Evolutionary conservation across 2,888 invertebrate genomes (phyloP).

Genomic region (Eupithecia insigniata): DNA sequence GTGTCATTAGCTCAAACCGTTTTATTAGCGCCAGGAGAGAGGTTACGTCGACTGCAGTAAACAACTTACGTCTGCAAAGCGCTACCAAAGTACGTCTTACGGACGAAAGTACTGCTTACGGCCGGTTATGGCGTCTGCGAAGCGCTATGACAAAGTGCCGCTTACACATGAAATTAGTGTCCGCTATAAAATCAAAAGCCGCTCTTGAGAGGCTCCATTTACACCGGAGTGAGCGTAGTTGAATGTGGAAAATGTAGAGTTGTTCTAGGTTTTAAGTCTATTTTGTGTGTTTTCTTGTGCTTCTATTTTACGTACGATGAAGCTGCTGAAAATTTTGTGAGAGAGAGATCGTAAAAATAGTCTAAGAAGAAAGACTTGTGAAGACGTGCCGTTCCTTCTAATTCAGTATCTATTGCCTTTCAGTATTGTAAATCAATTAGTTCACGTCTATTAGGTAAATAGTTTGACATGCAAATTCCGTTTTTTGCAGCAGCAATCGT

Average conservation of each 20-base stretch:
- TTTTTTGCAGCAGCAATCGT: background rate
- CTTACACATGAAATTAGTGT: constrained; percentile 66
- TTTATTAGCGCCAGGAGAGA: constrained; percentile 10
- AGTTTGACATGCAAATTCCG: background rate
- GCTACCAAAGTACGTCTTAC: constrained; percentile 46
- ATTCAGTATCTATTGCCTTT: too few relatives aligned
- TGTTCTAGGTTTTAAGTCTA: background rate
- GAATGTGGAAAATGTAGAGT: background rate
- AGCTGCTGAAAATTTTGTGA: background rate
- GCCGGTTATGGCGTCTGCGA: constrained; percentile 30
- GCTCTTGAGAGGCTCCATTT: constrained; percentile 40
- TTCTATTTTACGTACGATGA: background rate
- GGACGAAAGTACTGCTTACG: constrained; percentile 42
- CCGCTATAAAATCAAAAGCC: constrained; percentile 69
- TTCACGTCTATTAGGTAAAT: background rate
- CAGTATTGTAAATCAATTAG: too few relatives aligned
- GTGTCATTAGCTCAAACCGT: constrained; percentile 9
- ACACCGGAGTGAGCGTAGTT: constrained; percentile 38
- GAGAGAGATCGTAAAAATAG: background rate
- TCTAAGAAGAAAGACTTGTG: too few relatives aligned
- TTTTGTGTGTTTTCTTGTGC: background rate
- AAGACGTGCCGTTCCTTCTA: background rate
- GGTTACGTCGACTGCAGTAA: constrained; percentile 20
- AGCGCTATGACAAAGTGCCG: constrained; percentile 62
- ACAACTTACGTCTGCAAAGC: constrained; percentile 24